Evolutionary conservation across 2,888 invertebrate genomes (phyloP).

Genomic region (Idaea dimidiata): DNA sequence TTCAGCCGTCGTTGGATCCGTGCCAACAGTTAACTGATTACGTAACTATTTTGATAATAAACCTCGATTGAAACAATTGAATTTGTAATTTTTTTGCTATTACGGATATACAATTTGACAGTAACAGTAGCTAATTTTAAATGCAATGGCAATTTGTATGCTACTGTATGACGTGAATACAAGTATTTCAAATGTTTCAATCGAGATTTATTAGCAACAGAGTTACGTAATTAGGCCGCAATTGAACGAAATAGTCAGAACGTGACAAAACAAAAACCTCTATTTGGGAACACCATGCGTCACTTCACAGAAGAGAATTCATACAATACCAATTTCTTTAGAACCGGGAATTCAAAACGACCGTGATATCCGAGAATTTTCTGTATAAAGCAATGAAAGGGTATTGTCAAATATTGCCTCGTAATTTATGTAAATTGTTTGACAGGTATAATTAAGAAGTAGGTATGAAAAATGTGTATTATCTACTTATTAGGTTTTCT

Average conservation of each 20-base stretch:
- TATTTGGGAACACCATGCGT: not conserved
- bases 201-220: no score
- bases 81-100: no score
- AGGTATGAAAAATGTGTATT: no score
- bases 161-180: no score
- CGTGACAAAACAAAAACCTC: not conserved
- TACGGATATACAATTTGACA: no score
- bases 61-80: no score
- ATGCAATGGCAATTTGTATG: no score
- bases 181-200: no score
- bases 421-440: not conserved
- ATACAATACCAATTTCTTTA: not conserved
- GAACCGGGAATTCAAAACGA: not conserved
- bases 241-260: not conserved
- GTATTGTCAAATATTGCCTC: not conserved
- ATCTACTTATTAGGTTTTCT: no score
- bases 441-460: not conserved
- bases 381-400: not conserved
- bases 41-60: no score
- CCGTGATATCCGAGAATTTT: not conserved
- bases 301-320: not conserved
- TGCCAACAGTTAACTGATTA: constrained; percentile 1
- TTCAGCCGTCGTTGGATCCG: not conserved
- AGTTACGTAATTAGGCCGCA: no score
- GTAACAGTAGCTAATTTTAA: no score